phyloP scores from a whole-genome alignment of 2,888 invertebrate genomes.

The Ectobius pallidus region DNA sequence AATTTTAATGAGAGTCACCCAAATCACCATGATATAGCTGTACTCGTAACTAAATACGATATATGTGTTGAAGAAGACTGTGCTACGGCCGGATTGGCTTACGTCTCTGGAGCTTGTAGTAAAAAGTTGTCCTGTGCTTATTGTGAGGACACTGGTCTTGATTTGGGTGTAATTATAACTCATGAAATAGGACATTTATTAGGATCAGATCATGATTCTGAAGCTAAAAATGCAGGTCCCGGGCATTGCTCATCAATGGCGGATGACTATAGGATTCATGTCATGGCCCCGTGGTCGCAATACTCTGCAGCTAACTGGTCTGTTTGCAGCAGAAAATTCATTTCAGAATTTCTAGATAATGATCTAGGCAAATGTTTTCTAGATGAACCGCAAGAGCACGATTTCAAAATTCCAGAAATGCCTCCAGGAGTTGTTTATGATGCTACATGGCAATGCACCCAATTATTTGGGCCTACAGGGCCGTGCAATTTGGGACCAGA shows the following conservation, averaged over 20 bases:
- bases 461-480: constrained; percentile 48
- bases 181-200: constrained; percentile 72
- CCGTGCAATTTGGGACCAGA: not conserved
- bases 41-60: constrained; percentile 55
- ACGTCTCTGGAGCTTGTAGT: constrained; percentile 69
- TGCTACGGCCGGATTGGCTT: constrained; percentile 69
- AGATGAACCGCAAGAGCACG: constrained; percentile 64
- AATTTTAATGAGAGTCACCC: not conserved
- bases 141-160: constrained; percentile 70
- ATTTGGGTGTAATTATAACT: constrained; percentile 67
- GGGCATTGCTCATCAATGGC: constrained; percentile 52
- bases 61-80: constrained; percentile 61
- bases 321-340: constrained; percentile 61
- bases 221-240: constrained; percentile 54
- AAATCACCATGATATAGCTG: not conserved
- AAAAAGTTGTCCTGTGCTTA: constrained; percentile 67
- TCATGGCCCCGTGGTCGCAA: constrained; percentile 64
- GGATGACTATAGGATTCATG: constrained; percentile 55
- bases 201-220: constrained; percentile 56
- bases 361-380: constrained; percentile 69
- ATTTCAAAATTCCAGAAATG: constrained; percentile 62
- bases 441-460: constrained; percentile 67
- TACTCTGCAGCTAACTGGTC: constrained; percentile 64
- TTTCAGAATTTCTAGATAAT: constrained; percentile 65
- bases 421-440: constrained; percentile 72